Percentiles rank a stretch among this genome's conserved stretches.
These are phyloP conservation scores for Tipula unca DNA, from an alignment of 2,888 invertebrate genomes.

Conservation along the genomic window DNA sequence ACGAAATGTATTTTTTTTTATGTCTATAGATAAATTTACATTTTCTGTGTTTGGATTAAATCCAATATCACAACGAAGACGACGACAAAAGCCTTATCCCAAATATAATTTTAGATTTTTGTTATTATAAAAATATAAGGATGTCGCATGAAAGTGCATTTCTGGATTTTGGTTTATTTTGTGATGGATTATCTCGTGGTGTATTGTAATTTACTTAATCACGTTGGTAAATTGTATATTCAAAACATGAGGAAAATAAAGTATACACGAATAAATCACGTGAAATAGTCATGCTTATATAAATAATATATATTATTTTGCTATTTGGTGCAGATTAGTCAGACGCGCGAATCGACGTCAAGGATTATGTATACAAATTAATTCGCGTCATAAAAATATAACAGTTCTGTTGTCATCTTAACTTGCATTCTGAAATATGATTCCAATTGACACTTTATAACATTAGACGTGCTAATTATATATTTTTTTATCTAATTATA, in stretches of 20 bases:
- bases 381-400: background rate
- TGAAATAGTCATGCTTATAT: background rate
- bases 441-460: background rate
- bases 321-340: background rate
- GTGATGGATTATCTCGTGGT: background rate
- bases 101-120: background rate
- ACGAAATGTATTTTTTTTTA: background rate
- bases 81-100: background rate
- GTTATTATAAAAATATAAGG: background rate
- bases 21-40: background rate
- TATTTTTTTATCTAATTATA: background rate
- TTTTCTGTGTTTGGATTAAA: background rate
- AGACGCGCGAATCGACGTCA: background rate
- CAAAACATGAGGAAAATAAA: background rate
- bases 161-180: background rate
- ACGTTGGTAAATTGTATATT: background rate
- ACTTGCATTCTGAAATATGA: background rate
- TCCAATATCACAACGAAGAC: background rate
- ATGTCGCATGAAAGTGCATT: background rate
- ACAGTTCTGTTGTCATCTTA: background rate
- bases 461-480: background rate
- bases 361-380: background rate
- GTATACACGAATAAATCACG: background rate
- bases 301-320: background rate
- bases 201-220: background rate